Conservation (phyloP, 2,888 invertebrate species). For the Exephanes ischioxanthus region DNA sequence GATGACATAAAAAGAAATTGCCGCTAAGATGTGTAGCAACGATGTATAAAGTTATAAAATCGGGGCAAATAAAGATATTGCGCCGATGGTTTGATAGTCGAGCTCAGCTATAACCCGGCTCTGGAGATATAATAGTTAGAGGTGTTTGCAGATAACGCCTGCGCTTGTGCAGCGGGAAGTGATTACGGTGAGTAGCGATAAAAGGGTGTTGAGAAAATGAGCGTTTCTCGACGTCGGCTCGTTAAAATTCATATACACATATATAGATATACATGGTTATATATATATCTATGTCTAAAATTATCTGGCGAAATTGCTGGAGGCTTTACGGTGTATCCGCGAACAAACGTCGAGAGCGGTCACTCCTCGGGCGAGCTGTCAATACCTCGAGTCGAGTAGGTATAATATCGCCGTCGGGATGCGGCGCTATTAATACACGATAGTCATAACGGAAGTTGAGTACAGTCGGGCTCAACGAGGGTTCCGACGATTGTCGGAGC, state of each 20-base stretch:
- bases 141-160: conserved; percentile 20
- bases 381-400: conserved; percentile 29
- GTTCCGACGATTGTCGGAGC: conserved; percentile 64
- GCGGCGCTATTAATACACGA: conserved; percentile 45
- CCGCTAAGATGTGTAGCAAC: neutral
- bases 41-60: conserved; percentile 20
- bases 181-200: conserved; percentile 28
- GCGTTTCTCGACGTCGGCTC: conserved; percentile 9
- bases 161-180: neutral
- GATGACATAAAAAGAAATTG: too few relatives aligned
- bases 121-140: conserved; percentile 21
- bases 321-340: conserved; percentile 7
- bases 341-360: conserved; percentile 30
- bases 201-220: conserved; percentile 34
- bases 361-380: conserved; percentile 6
- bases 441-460: conserved; percentile 61
- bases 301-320: conserved; percentile 17
- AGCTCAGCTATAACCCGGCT: neutral
- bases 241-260: neutral
- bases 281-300: neutral
- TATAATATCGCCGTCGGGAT: neutral
- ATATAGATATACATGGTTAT: neutral
- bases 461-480: conserved; percentile 58
- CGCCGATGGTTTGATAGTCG: conserved; percentile 23
- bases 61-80: conserved; percentile 11